Conservation (phyloP, 2,113 vertebrate species). For the Xiphophorus maculatus region DNA sequence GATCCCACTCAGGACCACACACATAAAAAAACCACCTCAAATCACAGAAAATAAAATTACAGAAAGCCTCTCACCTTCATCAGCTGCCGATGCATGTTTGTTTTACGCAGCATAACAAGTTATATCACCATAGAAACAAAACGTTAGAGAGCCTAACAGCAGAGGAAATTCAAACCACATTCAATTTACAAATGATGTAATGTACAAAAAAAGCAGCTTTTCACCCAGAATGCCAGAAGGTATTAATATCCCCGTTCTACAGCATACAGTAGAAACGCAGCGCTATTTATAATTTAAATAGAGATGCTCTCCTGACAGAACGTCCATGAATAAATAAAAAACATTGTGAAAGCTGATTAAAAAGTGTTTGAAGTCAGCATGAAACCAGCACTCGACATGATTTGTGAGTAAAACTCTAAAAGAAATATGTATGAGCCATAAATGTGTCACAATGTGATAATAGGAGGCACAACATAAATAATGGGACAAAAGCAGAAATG, state of each 20-base stretch:
- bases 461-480: neutral
- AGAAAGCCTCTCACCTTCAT: neutral
- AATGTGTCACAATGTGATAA: slow-evolving; percentile 47
- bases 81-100: neutral
- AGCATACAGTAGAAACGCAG: neutral
- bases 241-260: slow-evolving; percentile 6
- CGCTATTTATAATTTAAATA: slow-evolving; percentile 11
- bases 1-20: neutral
- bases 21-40: neutral
- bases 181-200: slow-evolving; percentile 10
- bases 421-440: slow-evolving; percentile 56
- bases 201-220: neutral
- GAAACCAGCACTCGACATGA: slow-evolving; percentile 10
- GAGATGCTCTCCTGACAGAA: neutral
- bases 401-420: slow-evolving; percentile 24
- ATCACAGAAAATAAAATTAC: neutral
- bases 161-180: neutral
- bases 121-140: neutral
- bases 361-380: neutral
- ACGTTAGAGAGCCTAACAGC: neutral
- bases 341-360: neutral
- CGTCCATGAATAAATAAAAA: slow-evolving; percentile 14
- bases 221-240: slow-evolving; percentile 4
- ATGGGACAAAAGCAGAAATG: slow-evolving; percentile 12
- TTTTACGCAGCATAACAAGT: neutral